phyloP scores from a whole-genome alignment of 2,113 vertebrate genomes.

The Otus sunia region DNA sequence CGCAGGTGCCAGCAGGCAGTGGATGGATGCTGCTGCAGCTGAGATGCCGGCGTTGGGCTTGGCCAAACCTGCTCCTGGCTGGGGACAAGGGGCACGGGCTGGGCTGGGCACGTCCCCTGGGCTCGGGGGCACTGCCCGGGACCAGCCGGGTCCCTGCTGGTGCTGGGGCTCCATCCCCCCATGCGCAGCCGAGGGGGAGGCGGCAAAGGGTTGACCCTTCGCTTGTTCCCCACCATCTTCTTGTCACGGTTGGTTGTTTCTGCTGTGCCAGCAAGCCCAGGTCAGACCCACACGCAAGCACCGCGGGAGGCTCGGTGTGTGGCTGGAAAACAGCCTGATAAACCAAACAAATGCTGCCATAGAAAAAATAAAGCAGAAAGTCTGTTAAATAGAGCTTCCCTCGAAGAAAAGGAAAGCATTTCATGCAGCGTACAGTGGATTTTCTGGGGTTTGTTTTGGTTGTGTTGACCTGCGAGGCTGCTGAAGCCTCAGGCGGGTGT shows the following conservation, averaged over 20 bases:
- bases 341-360: neutral
- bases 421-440: neutral
- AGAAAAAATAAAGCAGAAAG: neutral
- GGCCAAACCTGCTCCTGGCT: neutral
- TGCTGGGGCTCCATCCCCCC: accelerated
- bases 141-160: neutral
- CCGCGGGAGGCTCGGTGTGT: neutral
- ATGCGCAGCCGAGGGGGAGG: accelerated
- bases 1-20: neutral
- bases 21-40: neutral
- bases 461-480: neutral
- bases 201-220: neutral
- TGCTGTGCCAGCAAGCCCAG: neutral
- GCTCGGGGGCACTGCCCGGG: no score
- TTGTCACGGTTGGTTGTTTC: neutral
- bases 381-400: neutral
- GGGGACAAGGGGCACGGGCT: neutral
- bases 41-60: accelerated
- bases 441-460: neutral
- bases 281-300: accelerated
- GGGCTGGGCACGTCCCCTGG: neutral
- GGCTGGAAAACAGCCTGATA: neutral
- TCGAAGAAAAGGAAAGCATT: neutral
- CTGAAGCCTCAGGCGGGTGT: neutral
- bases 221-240: neutral